Evolutionary conservation across 2,888 invertebrate species (phyloP), one percentile per base, ranked within the genome.

Genomic region (Dromius quadrimaculatus): DNA sequence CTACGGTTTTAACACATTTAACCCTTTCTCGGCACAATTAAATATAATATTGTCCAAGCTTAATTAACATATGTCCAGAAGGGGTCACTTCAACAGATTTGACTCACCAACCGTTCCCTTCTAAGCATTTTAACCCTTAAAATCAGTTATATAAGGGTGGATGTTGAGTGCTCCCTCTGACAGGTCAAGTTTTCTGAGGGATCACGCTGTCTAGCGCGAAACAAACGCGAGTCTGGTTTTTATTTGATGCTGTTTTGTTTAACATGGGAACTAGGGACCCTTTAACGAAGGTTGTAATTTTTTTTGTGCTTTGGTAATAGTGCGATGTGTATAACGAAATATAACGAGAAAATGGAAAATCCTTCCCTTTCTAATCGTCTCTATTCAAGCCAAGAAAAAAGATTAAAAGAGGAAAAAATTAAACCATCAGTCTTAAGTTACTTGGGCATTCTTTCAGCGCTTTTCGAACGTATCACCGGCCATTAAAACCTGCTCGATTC

Each of bases 401-500:
- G 43, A 62, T 62, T 62, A 62, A 62, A 62, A 38, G 47, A 41
- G 13, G 38, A 64, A 64, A 62, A 64, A 47, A 64, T 64, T 28
- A 45, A 64, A 64, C 38, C 64, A 64, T 64, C 50, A 64, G 47
- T 64, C 63, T 64, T 64, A 64, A 64, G 47, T 64, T 64, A 47
- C 38, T 32, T 47, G 47, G 64, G 47, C 64, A 64, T 64, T 64
- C 63, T 63, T 36, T 64, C 50, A 64, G 32, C 28, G 34, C 64
- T 36, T 43, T 63, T 63, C 63, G 63, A 63, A 63, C 63, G 32
- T 47, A 47, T 64, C 64, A 64, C 43, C 50, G 54, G 45, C 59
- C 68, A 59, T 68, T 68, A 59, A 68, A 68, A 59, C 34, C 59
- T 59, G 59, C 59, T 68, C 68, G 59, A 68, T 68, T 68, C 57